Evolutionary conservation across 2,888 invertebrate genomes (phyloP).

Genomic region (Nemapogon koenigi): DNA sequence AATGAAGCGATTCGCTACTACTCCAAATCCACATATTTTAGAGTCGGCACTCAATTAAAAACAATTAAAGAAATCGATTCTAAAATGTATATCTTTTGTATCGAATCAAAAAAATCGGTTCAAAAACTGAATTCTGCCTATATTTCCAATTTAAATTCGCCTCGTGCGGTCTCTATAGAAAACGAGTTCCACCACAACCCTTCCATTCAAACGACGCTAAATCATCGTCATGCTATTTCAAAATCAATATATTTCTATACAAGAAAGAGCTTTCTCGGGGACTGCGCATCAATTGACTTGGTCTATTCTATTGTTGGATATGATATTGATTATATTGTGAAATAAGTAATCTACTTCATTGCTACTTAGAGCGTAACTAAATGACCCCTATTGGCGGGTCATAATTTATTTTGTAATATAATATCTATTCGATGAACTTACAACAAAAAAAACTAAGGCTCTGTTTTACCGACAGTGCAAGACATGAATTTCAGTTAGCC

Average conservation of each 20-base stretch:
- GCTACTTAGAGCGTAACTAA: slow-evolving; percentile 2
- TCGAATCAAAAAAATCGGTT: no score
- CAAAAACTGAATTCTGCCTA: slow-evolving; percentile 4
- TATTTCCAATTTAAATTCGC: slow-evolving; percentile 8
- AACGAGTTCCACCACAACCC: slow-evolving; percentile 6
- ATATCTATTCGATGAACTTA: no score
- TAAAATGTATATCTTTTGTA: no score
- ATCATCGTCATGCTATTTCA: slow-evolving; percentile 30
- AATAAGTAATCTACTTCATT: slow-evolving; percentile 7
- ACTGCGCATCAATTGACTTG: background rate
- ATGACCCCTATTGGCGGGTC: slow-evolving; percentile 4
- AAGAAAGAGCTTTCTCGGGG: slow-evolving; percentile 7
- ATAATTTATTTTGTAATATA: no score
- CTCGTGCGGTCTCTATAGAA: slow-evolving; percentile 7
- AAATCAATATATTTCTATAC: slow-evolving; percentile 39
- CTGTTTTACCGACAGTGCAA: no score
- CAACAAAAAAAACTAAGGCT: no score
- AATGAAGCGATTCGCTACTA: no score
- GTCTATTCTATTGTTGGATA: slow-evolving; percentile 5
- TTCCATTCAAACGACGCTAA: slow-evolving; percentile 3
- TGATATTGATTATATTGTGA: slow-evolving; percentile 7
- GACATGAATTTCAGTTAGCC: no score
- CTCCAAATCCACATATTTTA: no score
- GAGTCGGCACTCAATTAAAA: no score
- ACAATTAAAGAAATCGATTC: no score